Base-by-base conservation (phyloP, 2,888 invertebrate species). In the Malachius bipustulatus region DNA sequence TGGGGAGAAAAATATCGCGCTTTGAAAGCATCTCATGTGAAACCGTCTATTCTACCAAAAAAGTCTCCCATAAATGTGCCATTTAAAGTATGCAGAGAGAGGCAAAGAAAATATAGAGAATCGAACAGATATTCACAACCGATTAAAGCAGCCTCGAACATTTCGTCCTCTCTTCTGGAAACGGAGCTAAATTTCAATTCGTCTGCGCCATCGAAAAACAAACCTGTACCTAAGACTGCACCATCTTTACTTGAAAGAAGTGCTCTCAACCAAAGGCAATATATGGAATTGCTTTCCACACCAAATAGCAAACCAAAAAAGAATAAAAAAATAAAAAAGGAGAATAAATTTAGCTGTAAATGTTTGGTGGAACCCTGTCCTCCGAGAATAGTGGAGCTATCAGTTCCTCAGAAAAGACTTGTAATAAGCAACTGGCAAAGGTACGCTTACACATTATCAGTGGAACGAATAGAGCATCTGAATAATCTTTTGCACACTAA, bases 401-500 rank as follows among this genome's bases (percentile, higher is more conserved):
- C 38, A 4, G 12, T 35, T 6, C 38, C 38, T 1, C 31, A 26
- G 10, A 35, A 38, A 14, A 6, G 11, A 3, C 35, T 30, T 13
- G 38, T 38, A 1, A 26, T 34, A n/a, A 28, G 12, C 3, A 38
- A 35, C 1, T 38, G 38, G 38, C 27, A 38, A 11, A 24, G 27
- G 16, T 34, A 38, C 27, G 19, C 28, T 6, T 31, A 28, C 14
- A 30, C 14, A n/a, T 26, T 35, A 6, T 26, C 31, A 2, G 15
- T 32, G 4, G 38, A 38, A 26, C 12, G 14, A 28, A 36, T 58
- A 9, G 34, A 48, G 13, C 41, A 55, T 37, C 49, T 53, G 29
- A 50, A 59, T 26, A 48, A 54, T 33, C 47, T 57, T 14, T 41
- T 60, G 9, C 52, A 52, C 30, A 52, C 52, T 2, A 51, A 55